Evolutionary conservation across 2,113 vertebrate species (phyloP), one percentile per base, ranked within the genome.

Genomic region (Melanerpes formicivorus): DNA sequence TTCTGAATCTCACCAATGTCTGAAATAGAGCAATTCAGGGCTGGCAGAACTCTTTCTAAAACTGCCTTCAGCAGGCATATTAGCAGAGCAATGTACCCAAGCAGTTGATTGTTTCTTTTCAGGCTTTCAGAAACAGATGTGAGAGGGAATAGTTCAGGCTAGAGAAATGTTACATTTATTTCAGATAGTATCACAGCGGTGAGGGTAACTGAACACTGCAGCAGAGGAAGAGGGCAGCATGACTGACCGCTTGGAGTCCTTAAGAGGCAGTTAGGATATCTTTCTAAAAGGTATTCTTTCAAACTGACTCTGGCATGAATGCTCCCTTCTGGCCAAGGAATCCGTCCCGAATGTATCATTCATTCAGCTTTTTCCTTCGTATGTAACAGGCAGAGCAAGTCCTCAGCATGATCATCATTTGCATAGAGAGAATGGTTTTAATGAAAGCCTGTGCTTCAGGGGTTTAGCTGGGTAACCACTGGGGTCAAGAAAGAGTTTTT

Each of bases 401-500:
- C 93, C 88, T 92, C 94, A 88, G 90, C 83, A 56, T 80, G 88
- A 84, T 86, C 73, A 60, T 90, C 32, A 92, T 94, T 95, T 95
- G 88, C 93, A 90, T 93, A 93, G 88, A 93, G 62, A 94, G 88
- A 95, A 95, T 91, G 72, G 82, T 80, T 91, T 46, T 91, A 87
- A 93, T 90, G 93, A 94, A 92, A 92, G 54, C 80, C 77, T 78
- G 21, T 82, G 69, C 88, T 95, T 91, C 86, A 46, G 65, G 80
- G 94, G 42, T 92, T 93, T 95, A 88, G 76, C 83, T 93, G 92
- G 64, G 76, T 80, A 95, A 90, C 83, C 63, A 88, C 83, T 78
- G 63, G 70, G 70, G 86, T 92, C 91, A 94, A 54, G 59, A 76
- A 84, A 84, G 66, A 79, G 25, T 62, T 79, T 85, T 80, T 52